Evolutionary conservation across 2,888 invertebrate genomes (phyloP), one percentile per base, ranked within the genome.

Genomic region (Melanchra persicariae): DNA sequence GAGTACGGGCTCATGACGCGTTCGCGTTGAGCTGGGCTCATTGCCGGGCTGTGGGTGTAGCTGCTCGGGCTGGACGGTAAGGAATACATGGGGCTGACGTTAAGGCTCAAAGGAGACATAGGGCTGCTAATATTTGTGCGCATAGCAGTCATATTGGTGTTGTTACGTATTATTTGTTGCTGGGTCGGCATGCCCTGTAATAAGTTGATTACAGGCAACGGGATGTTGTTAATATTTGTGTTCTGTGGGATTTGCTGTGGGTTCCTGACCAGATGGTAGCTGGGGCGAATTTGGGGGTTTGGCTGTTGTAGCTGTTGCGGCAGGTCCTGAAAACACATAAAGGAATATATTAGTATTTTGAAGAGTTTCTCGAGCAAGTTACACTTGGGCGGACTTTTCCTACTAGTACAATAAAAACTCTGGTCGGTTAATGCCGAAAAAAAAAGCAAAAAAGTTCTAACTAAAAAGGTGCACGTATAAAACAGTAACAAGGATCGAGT

Each of bases 31-130:
- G 89, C 92, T 10, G 95, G 95, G 63, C 95, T 95, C 82, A 95
- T 91, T 0, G 90, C 91, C 1, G 95, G 94, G 65, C 94, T 95
- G 72, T 92, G 94, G 51, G 94, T 94, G 76, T 92, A 94, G 65
- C 86, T 91, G 2, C 90, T 93, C 0, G 95, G 95, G 75, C 94
- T 94, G 8, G 93, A 86, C 0, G 94, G 93, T 19, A 94, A 77
- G 0, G 94, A 93, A 68, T 94, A 94, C 89, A 94, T 92, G 0
- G 94, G 92, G 69, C 93, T 94, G 10, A 95, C 87, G 67, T 91
- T 95, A 1, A 96, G 88, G 49, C 91, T 94, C 0, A 95, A 84
- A 0, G 95, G 95, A 10, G 95, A 91, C 93, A 95, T 92, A 0
- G 92, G 90, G 65, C 90, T 90, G 24, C 76, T 79, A 26, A 91